phyloP scores from a whole-genome alignment of 2,797 vertebrate species.

The Coregonus sp. region DNA sequence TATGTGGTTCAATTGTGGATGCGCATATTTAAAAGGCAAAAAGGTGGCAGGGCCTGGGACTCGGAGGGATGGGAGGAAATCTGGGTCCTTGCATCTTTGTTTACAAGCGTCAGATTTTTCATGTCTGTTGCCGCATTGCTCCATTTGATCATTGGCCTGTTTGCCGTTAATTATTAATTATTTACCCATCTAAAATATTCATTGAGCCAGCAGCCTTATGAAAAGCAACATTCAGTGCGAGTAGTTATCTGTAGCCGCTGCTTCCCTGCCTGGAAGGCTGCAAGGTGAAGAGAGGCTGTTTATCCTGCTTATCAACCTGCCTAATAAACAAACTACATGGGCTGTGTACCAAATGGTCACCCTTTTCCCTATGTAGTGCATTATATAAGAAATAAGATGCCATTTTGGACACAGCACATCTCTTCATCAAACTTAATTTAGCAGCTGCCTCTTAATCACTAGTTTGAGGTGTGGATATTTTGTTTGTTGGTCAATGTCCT shows the following conservation, averaged over 20 bases:
- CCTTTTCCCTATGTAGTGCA: no score
- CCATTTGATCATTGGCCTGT: constrained; percentile 79
- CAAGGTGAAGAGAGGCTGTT: constrained; percentile 62
- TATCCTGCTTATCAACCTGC: constrained; percentile 57
- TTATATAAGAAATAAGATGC: no score
- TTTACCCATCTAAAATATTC: constrained; percentile 79
- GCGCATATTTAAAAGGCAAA: constrained; percentile 70
- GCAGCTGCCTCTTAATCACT: background rate
- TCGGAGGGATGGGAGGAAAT: constrained; percentile 52
- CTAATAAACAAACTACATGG: constrained; percentile 42
- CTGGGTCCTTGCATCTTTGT: constrained; percentile 75
- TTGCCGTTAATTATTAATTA: constrained; percentile 80
- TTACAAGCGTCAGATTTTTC: constrained; percentile 69
- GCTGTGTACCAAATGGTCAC: no score
- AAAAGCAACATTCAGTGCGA: constrained; percentile 54
- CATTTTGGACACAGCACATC: constrained; percentile 8
- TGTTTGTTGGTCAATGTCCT: constrained; percentile 47
- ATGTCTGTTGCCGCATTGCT: constrained; percentile 69
- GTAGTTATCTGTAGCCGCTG: constrained; percentile 57
- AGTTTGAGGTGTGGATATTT: background rate
- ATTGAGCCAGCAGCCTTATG: constrained; percentile 61
- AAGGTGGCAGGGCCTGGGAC: constrained; percentile 45
- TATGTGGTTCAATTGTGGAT: constrained; percentile 56
- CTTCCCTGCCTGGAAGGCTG: constrained; percentile 17
- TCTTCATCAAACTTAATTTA: constrained; percentile 22